phyloP scores from a whole-genome alignment of 2,797 vertebrate species.

The Clarias platycephalus region DNA sequence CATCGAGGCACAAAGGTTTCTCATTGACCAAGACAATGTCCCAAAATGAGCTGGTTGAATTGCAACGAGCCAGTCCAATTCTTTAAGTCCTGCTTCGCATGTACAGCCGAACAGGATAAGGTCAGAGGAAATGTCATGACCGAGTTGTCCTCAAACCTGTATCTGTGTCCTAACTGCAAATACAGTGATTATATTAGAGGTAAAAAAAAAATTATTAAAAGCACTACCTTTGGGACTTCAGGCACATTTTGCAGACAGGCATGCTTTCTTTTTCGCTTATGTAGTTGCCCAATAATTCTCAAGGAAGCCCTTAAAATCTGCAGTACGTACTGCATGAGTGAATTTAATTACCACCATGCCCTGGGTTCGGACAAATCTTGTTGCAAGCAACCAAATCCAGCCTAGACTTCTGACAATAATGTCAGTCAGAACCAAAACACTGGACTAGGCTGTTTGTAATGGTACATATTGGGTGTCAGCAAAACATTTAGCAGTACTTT shows the following conservation, averaged over 20 bases:
- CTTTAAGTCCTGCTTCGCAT: background rate
- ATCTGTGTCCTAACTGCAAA: background rate
- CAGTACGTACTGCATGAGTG: background rate
- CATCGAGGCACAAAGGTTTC: background rate
- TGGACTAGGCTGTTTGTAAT: background rate
- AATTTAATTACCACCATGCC: background rate
- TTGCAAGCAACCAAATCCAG: background rate
- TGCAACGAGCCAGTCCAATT: background rate
- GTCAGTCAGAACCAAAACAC: background rate
- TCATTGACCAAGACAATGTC: background rate
- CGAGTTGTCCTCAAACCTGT: background rate
- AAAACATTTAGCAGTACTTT: background rate
- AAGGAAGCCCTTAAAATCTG: conserved; percentile 4
- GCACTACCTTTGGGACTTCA: background rate
- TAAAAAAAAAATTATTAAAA: background rate
- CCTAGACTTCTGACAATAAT: background rate
- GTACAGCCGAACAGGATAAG: background rate
- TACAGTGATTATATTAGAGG: background rate
- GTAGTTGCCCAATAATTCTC: background rate
- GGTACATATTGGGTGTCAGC: background rate
- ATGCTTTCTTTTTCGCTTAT: background rate
- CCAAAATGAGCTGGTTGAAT: background rate
- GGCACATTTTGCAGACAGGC: background rate
- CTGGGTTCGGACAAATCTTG: background rate
- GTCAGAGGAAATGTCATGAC: too few relatives aligned